These are phyloP conservation scores for Coleophora deauratella DNA, from an alignment of 2,888 invertebrate genomes.

Conservation along the genomic window DNA sequence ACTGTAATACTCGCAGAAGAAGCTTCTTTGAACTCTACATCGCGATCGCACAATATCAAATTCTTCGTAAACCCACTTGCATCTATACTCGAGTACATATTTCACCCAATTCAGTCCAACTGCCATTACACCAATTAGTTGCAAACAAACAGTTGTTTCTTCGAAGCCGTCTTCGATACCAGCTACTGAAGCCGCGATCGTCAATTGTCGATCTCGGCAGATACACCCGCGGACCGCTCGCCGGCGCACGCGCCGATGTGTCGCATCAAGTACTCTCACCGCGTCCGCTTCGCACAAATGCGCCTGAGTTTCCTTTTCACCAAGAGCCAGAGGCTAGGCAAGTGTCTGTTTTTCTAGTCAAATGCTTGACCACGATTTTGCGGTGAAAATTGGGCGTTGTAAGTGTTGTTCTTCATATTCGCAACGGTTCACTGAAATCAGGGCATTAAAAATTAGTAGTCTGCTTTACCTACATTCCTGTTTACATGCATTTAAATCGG, in stretches of 20 bases:
- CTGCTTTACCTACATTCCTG: no score
- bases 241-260: constrained; percentile 46
- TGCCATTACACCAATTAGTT: constrained; percentile 7
- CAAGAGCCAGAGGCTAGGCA: constrained; percentile 47
- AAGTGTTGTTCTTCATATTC: not conserved
- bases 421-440: no score
- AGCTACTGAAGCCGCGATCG: constrained; percentile 4
- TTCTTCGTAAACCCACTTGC: constrained; percentile 3
- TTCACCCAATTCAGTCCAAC: not conserved
- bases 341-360: constrained; percentile 28
- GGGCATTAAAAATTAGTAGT: no score
- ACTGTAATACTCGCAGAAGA: no score
- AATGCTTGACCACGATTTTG: no score
- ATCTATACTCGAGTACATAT: not conserved
- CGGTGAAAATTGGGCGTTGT: not conserved
- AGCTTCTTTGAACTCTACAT: no score
- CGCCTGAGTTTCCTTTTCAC: constrained; percentile 45
- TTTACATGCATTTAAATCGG: no score
- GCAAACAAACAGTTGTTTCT: not conserved
- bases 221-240: constrained; percentile 15
- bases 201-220: not conserved
- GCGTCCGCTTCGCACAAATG: constrained; percentile 42
- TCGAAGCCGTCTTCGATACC: constrained; percentile 18
- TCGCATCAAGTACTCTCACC: constrained; percentile 30
- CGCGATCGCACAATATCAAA: no score